phyloP scores from a whole-genome alignment of 2,888 invertebrate species.

The Dasypogon diadema region DNA sequence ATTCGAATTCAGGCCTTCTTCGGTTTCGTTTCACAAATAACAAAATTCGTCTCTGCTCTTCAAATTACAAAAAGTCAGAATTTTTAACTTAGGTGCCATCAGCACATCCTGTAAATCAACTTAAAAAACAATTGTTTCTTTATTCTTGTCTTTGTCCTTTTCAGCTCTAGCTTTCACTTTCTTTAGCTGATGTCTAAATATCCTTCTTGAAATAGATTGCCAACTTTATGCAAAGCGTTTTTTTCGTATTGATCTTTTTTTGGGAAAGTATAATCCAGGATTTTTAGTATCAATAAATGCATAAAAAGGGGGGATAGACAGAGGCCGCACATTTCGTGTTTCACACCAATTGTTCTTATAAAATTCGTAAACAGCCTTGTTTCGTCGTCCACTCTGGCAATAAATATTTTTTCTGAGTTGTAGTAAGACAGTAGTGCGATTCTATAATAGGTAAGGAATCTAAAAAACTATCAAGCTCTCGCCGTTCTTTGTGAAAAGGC shows the following conservation, averaged over 20 bases:
- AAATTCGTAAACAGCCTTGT: constrained; percentile 32
- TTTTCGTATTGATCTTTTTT: constrained; percentile 52
- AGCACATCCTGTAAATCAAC: constrained; percentile 53
- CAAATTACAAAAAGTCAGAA: no score
- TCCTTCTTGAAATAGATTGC: constrained; percentile 41
- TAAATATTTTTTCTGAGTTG: neutral
- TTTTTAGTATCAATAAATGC: no score
- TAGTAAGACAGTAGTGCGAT: constrained; percentile 23
- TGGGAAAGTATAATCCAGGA: constrained; percentile 31
- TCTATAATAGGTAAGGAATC: constrained; percentile 39
- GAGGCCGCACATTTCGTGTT: neutral
- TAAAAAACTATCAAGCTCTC: constrained; percentile 49
- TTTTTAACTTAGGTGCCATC: constrained; percentile 52
- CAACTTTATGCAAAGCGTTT: neutral
- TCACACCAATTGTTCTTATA: constrained; percentile 6
- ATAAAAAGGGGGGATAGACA: no score
- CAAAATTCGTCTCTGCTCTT: no score
- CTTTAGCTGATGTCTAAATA: constrained; percentile 52
- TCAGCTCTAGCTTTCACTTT: constrained; percentile 52
- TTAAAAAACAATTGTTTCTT: constrained; percentile 45
- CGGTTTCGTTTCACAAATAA: no score
- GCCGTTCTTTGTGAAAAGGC: neutral
- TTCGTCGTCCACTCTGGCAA: constrained; percentile 16
- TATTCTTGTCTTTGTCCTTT: constrained; percentile 51
- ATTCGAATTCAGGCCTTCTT: no score